phyloP scores from a whole-genome alignment of 2,888 invertebrate genomes.

The Acleris laterana region DNA sequence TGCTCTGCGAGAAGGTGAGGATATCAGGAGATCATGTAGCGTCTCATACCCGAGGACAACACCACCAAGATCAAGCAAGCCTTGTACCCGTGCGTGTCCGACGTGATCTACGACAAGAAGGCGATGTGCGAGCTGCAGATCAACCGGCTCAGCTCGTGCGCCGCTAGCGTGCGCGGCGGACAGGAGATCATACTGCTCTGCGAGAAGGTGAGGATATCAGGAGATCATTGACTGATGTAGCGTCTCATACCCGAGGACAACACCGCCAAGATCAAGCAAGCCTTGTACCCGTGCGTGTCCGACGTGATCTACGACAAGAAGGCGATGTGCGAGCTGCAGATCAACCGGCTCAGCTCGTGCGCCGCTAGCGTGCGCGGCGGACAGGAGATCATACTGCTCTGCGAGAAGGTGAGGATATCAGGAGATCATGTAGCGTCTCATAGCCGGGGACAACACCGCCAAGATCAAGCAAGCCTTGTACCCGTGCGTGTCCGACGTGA shows the following conservation, averaged over 20 bases:
- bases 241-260: conserved; percentile 70
- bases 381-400: no score
- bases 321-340: no score
- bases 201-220: conserved; percentile 88
- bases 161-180: conserved; percentile 93
- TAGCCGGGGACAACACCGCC: conserved; percentile 70
- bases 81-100: conserved; percentile 91
- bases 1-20: no score
- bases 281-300: conserved; percentile 89
- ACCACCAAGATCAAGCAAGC: conserved; percentile 62
- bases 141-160: conserved; percentile 93
- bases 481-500: conserved; percentile 95
- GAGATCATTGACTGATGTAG: background rate
- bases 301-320: conserved; percentile 97
- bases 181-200: conserved; percentile 96
- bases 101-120: conserved; percentile 98
- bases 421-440: no score
- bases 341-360: no score
- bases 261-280: conserved; percentile 61
- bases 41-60: conserved; percentile 76
- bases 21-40: no score
- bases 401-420: no score
- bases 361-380: no score
- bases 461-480: conserved; percentile 63
- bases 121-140: conserved; percentile 95